phyloP scores from a whole-genome alignment of 2,888 invertebrate species.

The Sympetrum striolatum region DNA sequence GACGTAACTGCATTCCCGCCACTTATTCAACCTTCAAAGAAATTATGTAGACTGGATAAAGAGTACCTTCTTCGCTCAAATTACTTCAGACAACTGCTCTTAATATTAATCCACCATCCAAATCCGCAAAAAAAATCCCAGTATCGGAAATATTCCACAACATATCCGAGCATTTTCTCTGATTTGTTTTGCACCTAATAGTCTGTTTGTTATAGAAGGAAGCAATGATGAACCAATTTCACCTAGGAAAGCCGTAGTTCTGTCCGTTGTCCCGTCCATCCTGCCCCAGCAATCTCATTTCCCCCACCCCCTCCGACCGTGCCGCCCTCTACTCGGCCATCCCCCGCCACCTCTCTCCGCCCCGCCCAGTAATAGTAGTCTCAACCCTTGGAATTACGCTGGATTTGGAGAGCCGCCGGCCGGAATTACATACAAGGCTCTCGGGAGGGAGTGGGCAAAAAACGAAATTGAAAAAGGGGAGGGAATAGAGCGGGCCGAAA shows the following conservation, averaged over 20 bases:
- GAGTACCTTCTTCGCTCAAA: too few relatives aligned
- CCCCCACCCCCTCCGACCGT: neutral
- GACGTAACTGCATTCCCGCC: too few relatives aligned
- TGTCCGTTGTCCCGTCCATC: neutral
- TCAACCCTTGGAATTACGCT: constrained; percentile 36
- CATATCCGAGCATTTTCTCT: too few relatives aligned
- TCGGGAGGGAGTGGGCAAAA: neutral
- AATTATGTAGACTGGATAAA: too few relatives aligned
- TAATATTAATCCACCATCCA: too few relatives aligned
- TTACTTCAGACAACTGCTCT: too few relatives aligned
- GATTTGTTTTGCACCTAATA: neutral
- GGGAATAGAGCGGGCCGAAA: neutral
- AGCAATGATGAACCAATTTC: neutral
- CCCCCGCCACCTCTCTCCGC: neutral
- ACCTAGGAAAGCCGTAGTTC: neutral
- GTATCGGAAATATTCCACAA: too few relatives aligned
- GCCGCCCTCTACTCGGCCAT: neutral
- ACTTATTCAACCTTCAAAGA: too few relatives aligned
- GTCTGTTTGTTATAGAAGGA: neutral
- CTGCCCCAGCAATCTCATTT: neutral
- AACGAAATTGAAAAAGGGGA: constrained; percentile 11
- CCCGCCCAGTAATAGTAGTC: constrained; percentile 17
- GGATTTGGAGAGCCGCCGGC: constrained; percentile 34
- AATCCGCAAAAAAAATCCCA: too few relatives aligned
- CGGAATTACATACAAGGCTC: constrained; percentile 41